These are phyloP conservation scores for Pipra filicauda DNA, from an alignment of 2,113 vertebrate genomes.

Conservation along the genomic window DNA sequence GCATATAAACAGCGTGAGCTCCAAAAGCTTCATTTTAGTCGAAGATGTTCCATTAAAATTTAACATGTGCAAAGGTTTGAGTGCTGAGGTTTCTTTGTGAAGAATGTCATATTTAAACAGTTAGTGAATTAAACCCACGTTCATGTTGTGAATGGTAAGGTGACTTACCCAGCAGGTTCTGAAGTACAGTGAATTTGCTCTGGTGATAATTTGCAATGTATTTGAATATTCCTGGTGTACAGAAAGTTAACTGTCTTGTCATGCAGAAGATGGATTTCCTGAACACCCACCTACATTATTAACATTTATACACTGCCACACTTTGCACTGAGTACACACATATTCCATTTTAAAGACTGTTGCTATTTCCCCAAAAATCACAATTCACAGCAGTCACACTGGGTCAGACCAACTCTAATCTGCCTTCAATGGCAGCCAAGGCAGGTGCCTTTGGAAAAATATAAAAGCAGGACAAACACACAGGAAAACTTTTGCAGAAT, in stretches of 20 bases:
- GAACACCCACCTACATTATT: neutral
- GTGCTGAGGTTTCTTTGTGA: neutral
- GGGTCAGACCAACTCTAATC: neutral
- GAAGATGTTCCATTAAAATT: slow-evolving; percentile 52
- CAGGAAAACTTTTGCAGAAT: neutral
- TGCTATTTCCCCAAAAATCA: neutral
- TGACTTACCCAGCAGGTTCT: slow-evolving; percentile 22
- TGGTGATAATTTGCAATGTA: neutral
- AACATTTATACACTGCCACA: neutral
- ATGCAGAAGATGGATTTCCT: neutral
- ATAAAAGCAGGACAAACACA: neutral
- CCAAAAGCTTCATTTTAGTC: slow-evolving; percentile 55
- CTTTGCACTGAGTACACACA: neutral
- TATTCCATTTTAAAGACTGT: neutral
- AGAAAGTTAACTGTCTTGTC: neutral
- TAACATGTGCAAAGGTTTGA: slow-evolving; percentile 16
- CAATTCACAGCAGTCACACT: neutral
- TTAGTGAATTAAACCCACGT: slow-evolving; percentile 11
- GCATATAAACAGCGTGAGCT: slow-evolving; percentile 48
- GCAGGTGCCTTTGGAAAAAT: neutral
- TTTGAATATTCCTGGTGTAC: neutral
- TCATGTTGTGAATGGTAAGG: neutral
- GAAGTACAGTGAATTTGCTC: neutral
- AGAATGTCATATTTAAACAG: slow-evolving; percentile 32
- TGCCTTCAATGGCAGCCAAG: neutral